Evolutionary conservation across 1,140 invertebrate species (phyloP).

Genomic region (Arion vulgaris): DNA sequence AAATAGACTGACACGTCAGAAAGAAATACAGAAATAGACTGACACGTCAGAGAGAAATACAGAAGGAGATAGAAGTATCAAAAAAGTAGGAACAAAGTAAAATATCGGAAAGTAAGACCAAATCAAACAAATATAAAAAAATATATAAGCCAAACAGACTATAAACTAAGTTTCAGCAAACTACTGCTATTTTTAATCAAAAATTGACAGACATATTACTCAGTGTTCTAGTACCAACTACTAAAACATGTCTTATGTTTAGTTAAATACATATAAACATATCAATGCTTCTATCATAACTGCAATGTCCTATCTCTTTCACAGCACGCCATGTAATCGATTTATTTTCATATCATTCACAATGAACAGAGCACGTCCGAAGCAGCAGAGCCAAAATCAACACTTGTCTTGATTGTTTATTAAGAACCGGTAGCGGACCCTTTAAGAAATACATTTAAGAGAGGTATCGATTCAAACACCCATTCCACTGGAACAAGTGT

Average conservation of each 20-base stretch:
- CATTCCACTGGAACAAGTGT: too few relatives aligned
- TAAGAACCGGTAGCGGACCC: neutral
- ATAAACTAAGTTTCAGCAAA: neutral
- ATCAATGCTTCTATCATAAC: too few relatives aligned
- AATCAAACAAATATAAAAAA: too few relatives aligned
- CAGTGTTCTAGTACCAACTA: too few relatives aligned
- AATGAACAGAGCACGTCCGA: neutral
- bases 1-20: neutral
- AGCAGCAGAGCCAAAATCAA: constrained; percentile 1
- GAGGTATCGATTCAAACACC: too few relatives aligned
- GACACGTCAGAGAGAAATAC: neutral
- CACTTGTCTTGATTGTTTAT: neutral
- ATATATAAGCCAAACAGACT: too few relatives aligned
- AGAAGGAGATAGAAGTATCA: neutral
- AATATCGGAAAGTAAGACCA: too few relatives aligned
- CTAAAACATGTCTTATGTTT: neutral
- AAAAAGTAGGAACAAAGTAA: too few relatives aligned
- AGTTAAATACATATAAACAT: too few relatives aligned
- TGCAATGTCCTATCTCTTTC: too few relatives aligned
- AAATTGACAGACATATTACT: too few relatives aligned
- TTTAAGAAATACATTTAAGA: constrained; percentile 9
- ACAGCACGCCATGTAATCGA: neutral
- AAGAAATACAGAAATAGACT: neutral
- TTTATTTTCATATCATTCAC: neutral
- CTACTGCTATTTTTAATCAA: neutral